Base-by-base conservation (phyloP, 2,888 invertebrate species). In the Scaptomyza tumidula region DNA sequence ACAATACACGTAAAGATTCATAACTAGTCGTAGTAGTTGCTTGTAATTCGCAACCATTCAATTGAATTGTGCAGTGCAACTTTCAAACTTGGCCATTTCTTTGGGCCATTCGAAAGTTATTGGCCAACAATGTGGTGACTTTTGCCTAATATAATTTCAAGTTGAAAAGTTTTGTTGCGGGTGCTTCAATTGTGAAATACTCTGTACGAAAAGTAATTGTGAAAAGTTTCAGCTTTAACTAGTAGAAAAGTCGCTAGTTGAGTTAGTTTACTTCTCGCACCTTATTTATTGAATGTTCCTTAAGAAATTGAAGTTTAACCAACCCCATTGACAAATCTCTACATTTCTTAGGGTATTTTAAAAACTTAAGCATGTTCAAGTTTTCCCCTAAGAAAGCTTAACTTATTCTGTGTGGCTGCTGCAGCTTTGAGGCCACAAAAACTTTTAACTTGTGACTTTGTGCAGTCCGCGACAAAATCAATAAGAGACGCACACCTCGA, bases 71-170 rank as follows among this genome's bases (percentile, higher is more conserved):
- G 55, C 52, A 63, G 50, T n/a, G 37, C 71, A 86, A 88, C 83
- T 83, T 83, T 83, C 88, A 88, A 88, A 79, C 65, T 79, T 83
- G 76, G 71, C 67, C 86, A 79, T 86, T 82, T 86, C 73, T 64
- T 58, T 45, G 60, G 59, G 56, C 53, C 50, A 67, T 75, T 77
- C 66, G 88, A 84, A 84, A 84, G 84, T 83, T 88, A 86, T 88
- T 86, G 83, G 61, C 74, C 75, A 54, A 44, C 64, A 33, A 3
- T 63, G 10, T 63, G 48, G 59, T 39, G 44, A 55, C 59, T 65
- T 6, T 56, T 41, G 54, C 39, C 39, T 29, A 39, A 48, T 14
- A 49, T 41, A 35, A 53, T 65, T 60, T 6, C 13, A 14, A 52
- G 37, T 52, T 14, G 6, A 11, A 39, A 39, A 14, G 14, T 39